Percentiles rank a stretch among this genome's conserved stretches.
phyloP scores from a whole-genome alignment of 2,797 vertebrate genomes.

The Vespertilio murinus region DNA sequence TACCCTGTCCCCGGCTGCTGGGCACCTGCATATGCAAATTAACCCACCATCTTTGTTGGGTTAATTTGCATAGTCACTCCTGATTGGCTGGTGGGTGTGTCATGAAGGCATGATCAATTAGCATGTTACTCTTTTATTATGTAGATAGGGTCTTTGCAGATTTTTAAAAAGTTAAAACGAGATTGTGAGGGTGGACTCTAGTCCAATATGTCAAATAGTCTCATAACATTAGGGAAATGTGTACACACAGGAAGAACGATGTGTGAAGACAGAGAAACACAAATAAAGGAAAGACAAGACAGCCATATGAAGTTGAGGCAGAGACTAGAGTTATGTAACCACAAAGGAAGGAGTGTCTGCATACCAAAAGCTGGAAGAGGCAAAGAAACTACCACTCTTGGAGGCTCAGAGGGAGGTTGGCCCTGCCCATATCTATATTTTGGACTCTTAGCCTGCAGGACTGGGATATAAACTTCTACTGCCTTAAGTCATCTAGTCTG shows the following conservation, averaged over 20 bases:
- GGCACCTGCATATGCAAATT: too few species aligned
- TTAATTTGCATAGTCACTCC: too few species aligned
- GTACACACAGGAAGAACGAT: fast-evolving
- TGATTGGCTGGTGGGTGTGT: too few species aligned
- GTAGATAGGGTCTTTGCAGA: neutral
- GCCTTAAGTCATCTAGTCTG: neutral
- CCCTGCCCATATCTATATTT: neutral
- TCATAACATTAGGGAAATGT: neutral
- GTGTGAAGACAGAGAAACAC: neutral
- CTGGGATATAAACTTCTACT: neutral
- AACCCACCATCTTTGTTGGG: too few species aligned
- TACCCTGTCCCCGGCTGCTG: too few species aligned
- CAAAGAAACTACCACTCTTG: neutral
- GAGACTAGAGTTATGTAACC: fast-evolving
- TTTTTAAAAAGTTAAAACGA: neutral
- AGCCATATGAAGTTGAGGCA: neutral
- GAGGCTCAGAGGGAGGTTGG: neutral
- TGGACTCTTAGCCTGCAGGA: neutral
- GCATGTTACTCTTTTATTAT: too few species aligned
- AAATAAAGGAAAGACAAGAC: neutral
- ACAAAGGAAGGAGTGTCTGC: too few species aligned
- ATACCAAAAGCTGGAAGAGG: neutral
- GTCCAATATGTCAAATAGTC: neutral
- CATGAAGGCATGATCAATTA: too few species aligned
- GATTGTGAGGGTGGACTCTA: neutral